Evolutionary conservation across 2,113 vertebrate genomes (phyloP), one percentile per base, ranked within the genome.

Genomic region (Pagrus major): DNA sequence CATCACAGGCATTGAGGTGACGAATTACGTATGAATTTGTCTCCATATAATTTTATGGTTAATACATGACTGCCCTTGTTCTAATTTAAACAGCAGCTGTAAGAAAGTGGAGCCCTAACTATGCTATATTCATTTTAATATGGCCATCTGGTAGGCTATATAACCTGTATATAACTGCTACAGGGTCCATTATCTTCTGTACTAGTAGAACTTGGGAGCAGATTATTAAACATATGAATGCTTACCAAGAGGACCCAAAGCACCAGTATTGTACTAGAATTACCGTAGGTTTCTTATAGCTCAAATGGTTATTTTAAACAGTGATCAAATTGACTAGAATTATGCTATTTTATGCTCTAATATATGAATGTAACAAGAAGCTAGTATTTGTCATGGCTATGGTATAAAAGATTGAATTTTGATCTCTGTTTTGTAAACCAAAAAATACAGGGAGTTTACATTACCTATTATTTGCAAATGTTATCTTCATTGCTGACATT

Each of bases 51-150:
- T 33, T 41, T 63, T 51, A 35, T 65, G 23, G 29, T 56, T 31
- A 10, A 49, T 39, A 21, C 31, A 51, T 20, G 12, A 3, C 20
- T 42, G 55, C 4, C 23, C 20, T 10, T 41, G 29, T 49, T 68
- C 25, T 58, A 54, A 56, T 55, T 65, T 29, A 49, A 59, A 44
- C 64, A 74, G 52, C 49, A 77, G 46, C 41, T 58, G 18, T 61
- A 18, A 54, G 39, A 51, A n/a, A 59, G 23, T 15, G 20, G 51
- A 63, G 42, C 42, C 31, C 42, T 46, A 31, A 46, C 20, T 29
- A n/a, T 39, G 27, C 8, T 35, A 44, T 11, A 42, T 2, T 8
- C 39, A 35, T 58, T 64, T 16, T n/a, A 35, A 59, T 35, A n/a
- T 37, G 18, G 18, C 9, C 29, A 35, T 58, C 31, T 6, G 31